Evolutionary conservation across 2,113 vertebrate genomes (phyloP).

Genomic region (Vidua macroura): DNA sequence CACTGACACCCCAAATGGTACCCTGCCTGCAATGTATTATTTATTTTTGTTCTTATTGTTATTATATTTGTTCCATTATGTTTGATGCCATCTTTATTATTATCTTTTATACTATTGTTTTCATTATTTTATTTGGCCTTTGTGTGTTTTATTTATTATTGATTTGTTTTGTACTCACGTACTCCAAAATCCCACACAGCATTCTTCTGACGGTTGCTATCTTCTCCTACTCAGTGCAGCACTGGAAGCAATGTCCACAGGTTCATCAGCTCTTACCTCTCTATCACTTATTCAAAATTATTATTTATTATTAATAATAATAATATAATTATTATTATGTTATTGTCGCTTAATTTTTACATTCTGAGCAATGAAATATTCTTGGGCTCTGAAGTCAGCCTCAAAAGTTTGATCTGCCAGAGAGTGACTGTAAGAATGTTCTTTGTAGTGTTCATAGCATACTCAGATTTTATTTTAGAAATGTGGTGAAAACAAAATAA

Average conservation of each 20-base stretch:
- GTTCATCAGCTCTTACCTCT: neutral
- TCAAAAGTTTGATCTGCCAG: neutral
- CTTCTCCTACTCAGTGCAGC: neutral
- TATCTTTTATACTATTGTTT: neutral
- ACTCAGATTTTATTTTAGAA: neutral
- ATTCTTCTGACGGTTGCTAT: neutral
- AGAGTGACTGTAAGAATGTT: neutral
- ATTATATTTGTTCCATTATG: neutral
- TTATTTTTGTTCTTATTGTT: neutral
- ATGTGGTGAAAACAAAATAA: neutral
- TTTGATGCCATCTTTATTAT: neutral
- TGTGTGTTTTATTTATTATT: neutral
- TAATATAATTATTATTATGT: neutral
- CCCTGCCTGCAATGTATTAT: neutral
- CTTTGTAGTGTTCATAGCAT: neutral
- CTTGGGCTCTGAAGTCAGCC: neutral
- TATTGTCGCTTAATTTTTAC: neutral
- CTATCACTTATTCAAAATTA: neutral
- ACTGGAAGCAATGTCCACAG: neutral
- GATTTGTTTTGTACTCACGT: accelerated
- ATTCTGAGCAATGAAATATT: neutral
- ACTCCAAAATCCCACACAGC: neutral
- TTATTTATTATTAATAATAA: neutral
- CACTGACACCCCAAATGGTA: neutral
- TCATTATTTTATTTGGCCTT: neutral